Base-by-base conservation (phyloP, 2,797 vertebrate species). In the Ataeniobius toweri region DNA sequence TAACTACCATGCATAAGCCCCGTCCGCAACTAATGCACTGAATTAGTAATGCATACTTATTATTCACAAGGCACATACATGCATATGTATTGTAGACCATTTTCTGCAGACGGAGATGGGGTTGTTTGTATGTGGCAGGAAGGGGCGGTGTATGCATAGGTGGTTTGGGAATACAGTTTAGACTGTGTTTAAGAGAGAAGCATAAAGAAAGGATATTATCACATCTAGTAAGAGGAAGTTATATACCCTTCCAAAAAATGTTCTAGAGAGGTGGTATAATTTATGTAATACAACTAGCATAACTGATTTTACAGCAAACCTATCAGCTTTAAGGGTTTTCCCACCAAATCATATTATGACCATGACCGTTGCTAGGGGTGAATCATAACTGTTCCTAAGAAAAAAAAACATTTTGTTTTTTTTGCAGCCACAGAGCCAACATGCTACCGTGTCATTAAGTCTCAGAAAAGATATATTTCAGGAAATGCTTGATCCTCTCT, bases 31-130 rank as follows among this genome's bases (percentile, higher is more conserved):
- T 75, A 83, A 89, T 84, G 69, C 80, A 77, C 74, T 50, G 26
- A 78, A 88, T 90, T 84, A 80, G 28, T 83, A 58, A 44, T 67
- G 44, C 73, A 69, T 56, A 31, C 41, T 71, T 81, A 73, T 72
- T 73, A 74, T 77, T 80, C 75, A 79, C 80, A 36, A 65, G 71
- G 59, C 71, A 72, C 75, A 76, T 73, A 71, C 73, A 73, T 75
- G 48, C 73, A 80, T 76, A 56, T 73, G 81, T 70, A 75, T 77
- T 86, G 73, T 28, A 44, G 5, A 53, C 14, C 22, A 73, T 80
- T 86, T 80, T 73, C 74, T 85, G 74, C 67, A 75, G 76, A 86
- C 74, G 59, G 68, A 55, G 74, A 20, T 28, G 51, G 69, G 53
- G 39, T 73, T 41, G 16, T 59, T 69, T 82, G 56, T 59, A 10